Conservation (phyloP, 2,888 invertebrate species). For the Vesta saturnalis region DNA sequence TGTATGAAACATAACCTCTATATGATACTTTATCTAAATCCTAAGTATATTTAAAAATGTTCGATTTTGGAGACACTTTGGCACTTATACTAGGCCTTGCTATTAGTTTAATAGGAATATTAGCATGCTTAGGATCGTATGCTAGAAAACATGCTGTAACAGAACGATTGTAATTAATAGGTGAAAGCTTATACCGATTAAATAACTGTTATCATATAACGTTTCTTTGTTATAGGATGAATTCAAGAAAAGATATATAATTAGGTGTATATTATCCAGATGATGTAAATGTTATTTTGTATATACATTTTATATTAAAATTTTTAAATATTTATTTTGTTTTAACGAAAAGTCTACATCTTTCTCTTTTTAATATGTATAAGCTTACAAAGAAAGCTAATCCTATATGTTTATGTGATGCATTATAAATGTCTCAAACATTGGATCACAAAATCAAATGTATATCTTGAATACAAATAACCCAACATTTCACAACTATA, state of each 20-base stretch:
- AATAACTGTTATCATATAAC: not conserved
- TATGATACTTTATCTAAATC: not conserved
- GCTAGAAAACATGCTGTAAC: conserved; percentile 68
- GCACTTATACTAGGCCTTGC: conserved; percentile 72
- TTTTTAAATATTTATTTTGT: not conserved
- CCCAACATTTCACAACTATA: too few species aligned
- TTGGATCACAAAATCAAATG: too few species aligned
- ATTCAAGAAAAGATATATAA: too few species aligned
- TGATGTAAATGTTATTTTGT: too few species aligned
- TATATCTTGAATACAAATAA: too few species aligned
- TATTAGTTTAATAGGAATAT: conserved; percentile 69
- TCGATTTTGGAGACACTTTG: conserved; percentile 75
- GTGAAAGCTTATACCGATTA: not conserved
- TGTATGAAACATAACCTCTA: not conserved
- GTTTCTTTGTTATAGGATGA: not conserved
- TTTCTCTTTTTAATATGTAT: too few species aligned
- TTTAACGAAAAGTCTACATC: too few species aligned
- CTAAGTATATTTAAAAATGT: conserved; percentile 51
- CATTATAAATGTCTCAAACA: too few species aligned
- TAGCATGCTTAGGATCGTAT: conserved; percentile 76
- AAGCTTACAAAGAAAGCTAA: too few species aligned
- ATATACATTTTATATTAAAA: not conserved
- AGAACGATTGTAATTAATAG: conserved; percentile 50
- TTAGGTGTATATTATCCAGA: too few species aligned
- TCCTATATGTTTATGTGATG: too few species aligned